Evolutionary conservation across 2,113 vertebrate genomes (phyloP).

Genomic region (Gymnarchus niloticus): DNA sequence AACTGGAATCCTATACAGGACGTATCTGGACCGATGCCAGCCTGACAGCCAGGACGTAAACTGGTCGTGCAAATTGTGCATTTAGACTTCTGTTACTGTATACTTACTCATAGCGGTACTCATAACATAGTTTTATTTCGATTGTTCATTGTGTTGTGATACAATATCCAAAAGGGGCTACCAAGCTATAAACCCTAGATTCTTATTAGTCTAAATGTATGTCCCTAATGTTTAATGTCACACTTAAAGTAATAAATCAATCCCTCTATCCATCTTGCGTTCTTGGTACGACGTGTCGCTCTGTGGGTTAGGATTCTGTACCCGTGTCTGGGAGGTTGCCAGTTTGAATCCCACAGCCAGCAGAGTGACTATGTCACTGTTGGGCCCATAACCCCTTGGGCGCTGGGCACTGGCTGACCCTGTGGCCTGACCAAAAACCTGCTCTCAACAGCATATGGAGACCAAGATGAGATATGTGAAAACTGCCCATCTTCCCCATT

Average conservation of each 20-base stretch:
- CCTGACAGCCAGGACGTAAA: neutral
- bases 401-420: no score
- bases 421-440: no score
- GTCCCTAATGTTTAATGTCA: neutral
- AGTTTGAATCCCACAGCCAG: no score
- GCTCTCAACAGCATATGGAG: no score
- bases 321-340: no score
- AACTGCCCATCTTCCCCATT: no score
- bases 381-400: no score
- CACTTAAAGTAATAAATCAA: neutral
- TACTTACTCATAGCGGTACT: neutral
- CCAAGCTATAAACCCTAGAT: neutral
- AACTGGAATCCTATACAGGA: neutral
- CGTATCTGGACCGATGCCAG: neutral
- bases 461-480: no score
- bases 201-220: neutral
- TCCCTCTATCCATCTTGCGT: neutral
- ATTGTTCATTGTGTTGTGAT: neutral
- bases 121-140: neutral
- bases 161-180: neutral
- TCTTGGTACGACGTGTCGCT: no score
- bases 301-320: no score
- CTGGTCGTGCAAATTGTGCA: neutral
- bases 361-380: no score
- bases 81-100: neutral